Evolutionary conservation across 2,888 invertebrate species (phyloP), one percentile per base, ranked within the genome.

Genomic region (Aromia moschata): DNA sequence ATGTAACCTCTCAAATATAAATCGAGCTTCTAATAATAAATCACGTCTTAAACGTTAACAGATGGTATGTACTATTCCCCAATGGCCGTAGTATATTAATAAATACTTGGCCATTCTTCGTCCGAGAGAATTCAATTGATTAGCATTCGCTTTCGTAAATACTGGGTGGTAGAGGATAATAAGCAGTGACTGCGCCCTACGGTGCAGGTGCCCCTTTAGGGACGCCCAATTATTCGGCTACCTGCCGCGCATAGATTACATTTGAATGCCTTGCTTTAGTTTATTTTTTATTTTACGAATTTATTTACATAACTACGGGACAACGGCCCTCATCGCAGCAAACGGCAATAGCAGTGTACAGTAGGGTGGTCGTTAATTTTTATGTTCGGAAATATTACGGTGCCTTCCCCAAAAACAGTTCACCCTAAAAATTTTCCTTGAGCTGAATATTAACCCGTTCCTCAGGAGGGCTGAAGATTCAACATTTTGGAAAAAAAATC

Each of bases 161-260:
- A 57, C 66, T 66, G 66, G 66, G 66, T 66, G 66, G 66, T 64
- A 66, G 58, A 46, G 54, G 58, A 60, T 66, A 64, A 66, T 66
- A 59, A 64, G 62, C 54, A 62, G 56, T 66, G 66, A 66, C 60
- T 66, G 66, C 66, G 57, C 62, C 66, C 66, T 60, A 60, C 55
- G 30, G 66, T 58, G 64, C 66, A 66, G 66, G 62, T 66, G 66
- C 64, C 64, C 62, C 57, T 62, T 66, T 62, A 64, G 64, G 66
- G 66, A 64, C 61, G 64, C 56, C 66, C 66, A 66, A 66, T 66
- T 66, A 66, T 66, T 66, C 58, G 62, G 60, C 62, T 66, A 64
- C 66, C 64, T 62, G 64, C 66, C 53, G 66, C 54, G 66, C 57
- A 66, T 60, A 58, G 64, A 64, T 66, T 66, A 64, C 62, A 66